Percentiles rank a stretch among this genome's conserved stretches.
These are phyloP conservation scores for Micromesistius poutassou DNA, from an alignment of 2,797 vertebrate species.

Conservation along the genomic window DNA sequence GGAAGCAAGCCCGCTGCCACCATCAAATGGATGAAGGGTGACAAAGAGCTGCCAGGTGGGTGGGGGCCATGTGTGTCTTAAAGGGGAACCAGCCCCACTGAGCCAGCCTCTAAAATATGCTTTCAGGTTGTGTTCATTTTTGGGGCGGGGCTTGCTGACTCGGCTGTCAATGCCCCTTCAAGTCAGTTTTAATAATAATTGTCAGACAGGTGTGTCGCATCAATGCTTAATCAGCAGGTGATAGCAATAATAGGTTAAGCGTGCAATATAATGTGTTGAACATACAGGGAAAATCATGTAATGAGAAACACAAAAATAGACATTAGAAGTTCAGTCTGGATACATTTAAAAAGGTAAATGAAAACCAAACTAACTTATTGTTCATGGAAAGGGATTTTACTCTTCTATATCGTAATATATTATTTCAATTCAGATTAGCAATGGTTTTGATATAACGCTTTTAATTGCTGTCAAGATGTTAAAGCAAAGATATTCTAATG, in stretches of 20 bases:
- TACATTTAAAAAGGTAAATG: neutral
- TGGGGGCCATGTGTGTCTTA: neutral
- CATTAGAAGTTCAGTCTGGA: neutral
- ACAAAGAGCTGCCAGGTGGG: conserved; percentile 85
- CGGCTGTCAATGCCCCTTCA: neutral
- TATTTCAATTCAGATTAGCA: neutral
- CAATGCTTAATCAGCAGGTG: no score
- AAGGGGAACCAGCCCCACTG: neutral
- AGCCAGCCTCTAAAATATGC: neutral
- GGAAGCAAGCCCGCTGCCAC: conserved; percentile 89
- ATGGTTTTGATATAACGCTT: neutral
- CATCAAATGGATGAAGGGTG: conserved; percentile 93
- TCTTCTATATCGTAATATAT: neutral
- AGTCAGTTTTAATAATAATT: neutral
- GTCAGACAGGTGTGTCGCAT: neutral
- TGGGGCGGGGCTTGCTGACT: neutral
- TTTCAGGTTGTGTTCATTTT: neutral
- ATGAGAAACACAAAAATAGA: neutral
- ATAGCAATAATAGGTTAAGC: neutral
- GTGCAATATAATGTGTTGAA: neutral
- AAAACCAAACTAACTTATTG: neutral
- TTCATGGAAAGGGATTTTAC: neutral
- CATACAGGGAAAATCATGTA: neutral
- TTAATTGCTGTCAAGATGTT: neutral
- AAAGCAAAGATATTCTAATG: neutral